Evolutionary conservation across 2,888 invertebrate genomes (phyloP).

Genomic region (Drosophila acutilabella): DNA sequence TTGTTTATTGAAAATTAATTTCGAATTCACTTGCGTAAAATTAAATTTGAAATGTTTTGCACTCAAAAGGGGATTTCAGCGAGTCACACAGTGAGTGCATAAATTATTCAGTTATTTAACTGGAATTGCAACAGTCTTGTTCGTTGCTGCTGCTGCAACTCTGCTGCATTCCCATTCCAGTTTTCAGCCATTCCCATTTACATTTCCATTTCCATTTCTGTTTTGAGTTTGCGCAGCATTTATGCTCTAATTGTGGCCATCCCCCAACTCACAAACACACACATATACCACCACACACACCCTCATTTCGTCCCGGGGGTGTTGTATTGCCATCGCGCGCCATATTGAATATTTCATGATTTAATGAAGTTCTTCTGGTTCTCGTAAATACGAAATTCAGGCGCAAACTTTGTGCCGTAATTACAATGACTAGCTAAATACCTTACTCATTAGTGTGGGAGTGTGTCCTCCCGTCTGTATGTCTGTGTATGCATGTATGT

Average conservation of each 20-base stretch:
- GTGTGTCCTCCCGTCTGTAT: slow-evolving; percentile 24
- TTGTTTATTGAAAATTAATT: slow-evolving; percentile 78
- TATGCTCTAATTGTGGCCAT: slow-evolving; percentile 72
- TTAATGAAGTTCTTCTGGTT: slow-evolving; percentile 76
- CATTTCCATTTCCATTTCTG: slow-evolving; percentile 18
- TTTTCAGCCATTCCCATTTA: slow-evolving; percentile 4
- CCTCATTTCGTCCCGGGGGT: slow-evolving; percentile 35
- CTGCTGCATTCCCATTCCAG: slow-evolving; percentile 27
- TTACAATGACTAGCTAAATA: slow-evolving; percentile 52
- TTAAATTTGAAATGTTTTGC: slow-evolving; percentile 74
- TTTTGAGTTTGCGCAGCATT: slow-evolving; percentile 76
- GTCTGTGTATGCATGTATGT: slow-evolving; percentile 10
- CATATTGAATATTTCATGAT: slow-evolving; percentile 82
- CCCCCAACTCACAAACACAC: slow-evolving; percentile 27
- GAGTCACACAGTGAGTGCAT: slow-evolving; percentile 31
- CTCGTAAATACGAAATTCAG: slow-evolving; percentile 28
- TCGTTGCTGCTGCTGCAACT: slow-evolving; percentile 25
- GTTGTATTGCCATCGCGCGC: slow-evolving; percentile 59
- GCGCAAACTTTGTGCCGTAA: slow-evolving; percentile 53
- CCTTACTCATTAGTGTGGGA: slow-evolving; percentile 34
- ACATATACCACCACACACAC: slow-evolving; percentile 22
- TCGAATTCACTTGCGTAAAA: slow-evolving; percentile 57
- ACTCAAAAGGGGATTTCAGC: slow-evolving; percentile 73
- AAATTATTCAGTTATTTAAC: slow-evolving; percentile 70
- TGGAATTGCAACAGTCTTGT: slow-evolving; percentile 47